These are phyloP conservation scores for Lepidostoma basale DNA, from an alignment of 1,140 invertebrate genomes.

Conservation along the genomic window DNA sequence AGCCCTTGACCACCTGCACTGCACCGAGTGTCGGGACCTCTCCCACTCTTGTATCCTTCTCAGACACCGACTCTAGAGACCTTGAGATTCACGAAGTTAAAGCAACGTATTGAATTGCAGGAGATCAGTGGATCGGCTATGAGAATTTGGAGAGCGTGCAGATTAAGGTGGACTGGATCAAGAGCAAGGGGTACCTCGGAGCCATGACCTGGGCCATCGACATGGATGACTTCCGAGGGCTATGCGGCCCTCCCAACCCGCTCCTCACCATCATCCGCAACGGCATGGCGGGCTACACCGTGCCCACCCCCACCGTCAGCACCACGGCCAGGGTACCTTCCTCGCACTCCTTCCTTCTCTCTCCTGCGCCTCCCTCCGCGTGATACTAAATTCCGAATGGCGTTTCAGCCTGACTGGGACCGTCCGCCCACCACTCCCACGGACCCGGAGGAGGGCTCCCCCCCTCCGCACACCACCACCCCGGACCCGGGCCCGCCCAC, in stretches of 20 bases:
- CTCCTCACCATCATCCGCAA: slow-evolving; percentile 75
- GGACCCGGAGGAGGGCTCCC: slow-evolving; percentile 51
- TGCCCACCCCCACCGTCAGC: slow-evolving; percentile 71
- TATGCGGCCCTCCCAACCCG: slow-evolving; percentile 76
- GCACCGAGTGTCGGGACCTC: too few species aligned
- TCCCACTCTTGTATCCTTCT: too few species aligned
- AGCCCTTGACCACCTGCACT: too few species aligned
- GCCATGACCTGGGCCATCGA: slow-evolving; percentile 91
- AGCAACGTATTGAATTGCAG: slow-evolving; percentile 50
- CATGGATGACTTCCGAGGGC: slow-evolving; percentile 82
- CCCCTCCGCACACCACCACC: slow-evolving; percentile 47
- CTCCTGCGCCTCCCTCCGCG: too few species aligned
- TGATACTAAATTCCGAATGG: too few species aligned
- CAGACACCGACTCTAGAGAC: too few species aligned
- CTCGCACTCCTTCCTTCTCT: too few species aligned
- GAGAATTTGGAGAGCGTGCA: slow-evolving; percentile 81
- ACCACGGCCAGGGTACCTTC: slow-evolving; percentile 69
- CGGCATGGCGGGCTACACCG: slow-evolving; percentile 75
- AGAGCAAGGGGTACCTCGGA: slow-evolving; percentile 79
- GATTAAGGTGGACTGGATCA: slow-evolving; percentile 88
- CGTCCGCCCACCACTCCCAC: slow-evolving; percentile 68
- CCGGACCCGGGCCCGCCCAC: slow-evolving; percentile 43
- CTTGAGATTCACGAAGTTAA: too few species aligned
- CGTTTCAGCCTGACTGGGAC: slow-evolving; percentile 70
- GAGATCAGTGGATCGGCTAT: slow-evolving; percentile 90